Evolutionary conservation across 1,140 invertebrate genomes (phyloP), one percentile per base, ranked within the genome.

Genomic region (Lordiphosa collinella): DNA sequence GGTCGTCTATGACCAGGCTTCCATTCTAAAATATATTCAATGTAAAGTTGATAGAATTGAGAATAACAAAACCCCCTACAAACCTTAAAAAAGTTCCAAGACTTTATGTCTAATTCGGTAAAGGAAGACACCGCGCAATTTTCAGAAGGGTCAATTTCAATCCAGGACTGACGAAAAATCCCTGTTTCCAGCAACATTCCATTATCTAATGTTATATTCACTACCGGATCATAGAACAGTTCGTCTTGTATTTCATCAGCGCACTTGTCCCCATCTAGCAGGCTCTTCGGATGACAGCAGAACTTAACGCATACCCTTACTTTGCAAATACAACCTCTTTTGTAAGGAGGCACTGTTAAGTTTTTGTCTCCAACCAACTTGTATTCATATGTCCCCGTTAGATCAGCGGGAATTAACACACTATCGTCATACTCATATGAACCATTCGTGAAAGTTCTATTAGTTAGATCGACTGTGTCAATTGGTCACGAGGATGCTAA

Each of bases 21-120:
- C 65, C 73, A 31, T 86, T 71, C 70, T 86, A 25, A 13, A 64
- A 2, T 58, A 7, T 14, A 9, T 6, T 11, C 3, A 38, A 2
- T 37, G n/a, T n/a, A n/a, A n/a, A 10, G 10, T n/a, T 18, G 22
- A 4, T 0, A 4, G 7, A n/a, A 1, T 13, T 3, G 2, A 4
- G 1, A 12, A 10, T 1, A 6, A 0, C n/a, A 22, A 2, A n/a
- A 38, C 16, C 22, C 14, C 1, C 1, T n/a, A 31, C 38, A 31
- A 41, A 86, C 80, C 61, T 86, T 60, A 37, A 52, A 67, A 10
- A 86, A 43, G 2, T 51, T 47, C 78, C 71, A 84, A 4, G 11
- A 0, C 44, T 8, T 3, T 11, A 3, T 9, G 2, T 1, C 2
- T 0, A 0, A 14, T 49, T 9, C 4, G 3, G 16, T 2, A 2